Evolutionary conservation across 2,888 invertebrate genomes (phyloP), one percentile per base, ranked within the genome.

Genomic region (Leptinotarsa rubiginosa): DNA sequence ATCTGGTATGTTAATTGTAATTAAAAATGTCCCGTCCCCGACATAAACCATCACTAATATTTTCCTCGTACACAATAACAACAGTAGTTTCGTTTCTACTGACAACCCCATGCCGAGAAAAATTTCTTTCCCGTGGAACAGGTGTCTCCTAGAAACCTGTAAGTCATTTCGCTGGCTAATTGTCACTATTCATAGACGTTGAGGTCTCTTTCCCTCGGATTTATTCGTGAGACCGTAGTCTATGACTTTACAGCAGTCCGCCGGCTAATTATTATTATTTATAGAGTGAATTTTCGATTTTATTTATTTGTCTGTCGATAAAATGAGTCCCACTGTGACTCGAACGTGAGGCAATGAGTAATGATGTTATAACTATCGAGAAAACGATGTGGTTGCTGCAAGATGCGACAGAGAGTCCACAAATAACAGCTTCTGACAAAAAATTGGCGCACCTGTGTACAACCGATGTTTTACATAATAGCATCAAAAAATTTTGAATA

Each of bases 51-150:
- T 62, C n/a, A 62, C 62, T 62, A 62, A 62, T 62, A 62, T 62
- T 62, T 62, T 41, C 62, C 41, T 31, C 31, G 62, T 41, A 41
- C 41, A 62, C 62, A 62, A 62, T 62, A 62, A 62, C 62, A 62
- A 62, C 62, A 62, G 62, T 62, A 62, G 62, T 62, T 62, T n/a
- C 41, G 31, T 62, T 31, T 62, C n/a, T 47, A 69, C 66, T 62
- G 72, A 71, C 66, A 72, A 72, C 75, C 69, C 62, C 76, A 72
- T 65, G 73, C 50, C 41, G 73, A 72, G 73, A 73, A 62, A 59
- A 47, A 52, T 70, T 56, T 75, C 72, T 50, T 66, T 77, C 68
- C 74, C 72, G 65, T 52, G 73, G 72, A 75, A 75, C 75, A 77
- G 75, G 75, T 77, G 75, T 70, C 74, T 64, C 68, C 50, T 70